These are phyloP conservation scores for Drosophila aff. DNA, from an alignment of 1,140 invertebrate genomes.

Conservation along the genomic window DNA sequence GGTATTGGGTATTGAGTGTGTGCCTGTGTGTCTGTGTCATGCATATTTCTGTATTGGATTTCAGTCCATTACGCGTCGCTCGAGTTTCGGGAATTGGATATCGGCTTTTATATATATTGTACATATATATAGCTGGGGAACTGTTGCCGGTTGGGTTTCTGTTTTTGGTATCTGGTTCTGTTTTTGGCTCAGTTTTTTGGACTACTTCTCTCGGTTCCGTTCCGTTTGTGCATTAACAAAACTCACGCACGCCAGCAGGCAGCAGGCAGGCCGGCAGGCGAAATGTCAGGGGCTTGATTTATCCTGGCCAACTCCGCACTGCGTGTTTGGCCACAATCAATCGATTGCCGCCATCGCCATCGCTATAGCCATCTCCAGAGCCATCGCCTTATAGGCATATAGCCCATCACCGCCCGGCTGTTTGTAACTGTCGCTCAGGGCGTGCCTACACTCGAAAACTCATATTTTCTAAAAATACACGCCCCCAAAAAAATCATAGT, in stretches of 20 bases:
- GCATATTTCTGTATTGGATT: conserved; percentile 83
- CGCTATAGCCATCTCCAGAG: conserved; percentile 37
- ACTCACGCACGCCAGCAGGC: conserved; percentile 69
- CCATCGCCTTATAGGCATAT: conserved; percentile 37
- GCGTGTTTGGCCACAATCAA: conserved; percentile 82
- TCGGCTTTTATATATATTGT: conserved; percentile 71
- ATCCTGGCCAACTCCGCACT: conserved; percentile 80
- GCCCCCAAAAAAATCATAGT: conserved; percentile 31
- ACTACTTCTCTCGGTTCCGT: conserved; percentile 25
- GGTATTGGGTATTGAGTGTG: conserved; percentile 8
- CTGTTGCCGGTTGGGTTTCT: conserved; percentile 62
- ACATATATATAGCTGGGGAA: conserved; percentile 31
- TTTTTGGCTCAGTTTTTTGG: conserved; percentile 10
- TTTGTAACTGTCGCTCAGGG: conserved; percentile 81
- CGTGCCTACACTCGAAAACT: conserved; percentile 65
- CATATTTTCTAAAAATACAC: conserved; percentile 36
- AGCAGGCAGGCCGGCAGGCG: conserved; percentile 29
- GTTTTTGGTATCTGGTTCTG: conserved; percentile 32
- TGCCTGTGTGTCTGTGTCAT: conserved; percentile 65
- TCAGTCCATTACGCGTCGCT: conserved; percentile 77
- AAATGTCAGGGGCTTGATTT: conserved; percentile 82
- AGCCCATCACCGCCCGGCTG: conserved; percentile 55
- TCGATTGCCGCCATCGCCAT: conserved; percentile 69
- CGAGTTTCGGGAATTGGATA: conserved; percentile 78
- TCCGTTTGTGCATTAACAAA: conserved; percentile 73